A percentile compares a stretch with the other conserved stretches of the same genome.
Conservation (phyloP, 2,113 vertebrate genomes). For the Lamprotornis superbus region DNA sequence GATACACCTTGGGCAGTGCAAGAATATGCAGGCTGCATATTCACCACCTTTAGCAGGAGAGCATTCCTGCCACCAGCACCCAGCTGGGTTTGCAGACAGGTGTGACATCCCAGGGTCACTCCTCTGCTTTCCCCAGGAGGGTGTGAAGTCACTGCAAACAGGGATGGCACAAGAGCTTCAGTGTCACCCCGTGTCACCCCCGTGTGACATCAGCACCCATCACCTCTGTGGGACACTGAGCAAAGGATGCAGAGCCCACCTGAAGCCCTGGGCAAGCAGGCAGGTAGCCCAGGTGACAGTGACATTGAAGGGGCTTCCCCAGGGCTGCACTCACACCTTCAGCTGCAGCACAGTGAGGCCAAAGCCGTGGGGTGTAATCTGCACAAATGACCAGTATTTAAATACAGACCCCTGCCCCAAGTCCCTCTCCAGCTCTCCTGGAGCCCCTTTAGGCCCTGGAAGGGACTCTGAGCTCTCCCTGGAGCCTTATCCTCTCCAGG, state of each 20-base stretch:
- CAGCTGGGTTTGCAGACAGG: not conserved
- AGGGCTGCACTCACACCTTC: not conserved
- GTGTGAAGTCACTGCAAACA: not conserved
- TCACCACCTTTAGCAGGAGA: no score
- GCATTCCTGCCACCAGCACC: not conserved
- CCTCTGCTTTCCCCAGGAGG: not conserved
- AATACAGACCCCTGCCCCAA: not conserved
- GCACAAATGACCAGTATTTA: not conserved
- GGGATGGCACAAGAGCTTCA: accelerated
- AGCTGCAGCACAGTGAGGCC: accelerated
- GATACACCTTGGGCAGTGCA: no score
- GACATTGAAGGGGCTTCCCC: not conserved
- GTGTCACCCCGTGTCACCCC: accelerated
- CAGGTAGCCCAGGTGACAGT: not conserved
- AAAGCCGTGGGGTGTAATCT: not conserved
- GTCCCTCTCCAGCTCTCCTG: not conserved
- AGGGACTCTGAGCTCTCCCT: not conserved
- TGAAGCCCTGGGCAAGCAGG: not conserved
- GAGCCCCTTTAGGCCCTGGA: not conserved
- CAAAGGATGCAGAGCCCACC: not conserved
- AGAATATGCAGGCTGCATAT: no score
- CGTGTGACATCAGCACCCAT: not conserved
- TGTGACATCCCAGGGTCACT: accelerated
- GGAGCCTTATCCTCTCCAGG: not conserved
- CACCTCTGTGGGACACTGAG: not conserved